Evolutionary conservation across 2,113 vertebrate species (phyloP), one percentile per base, ranked within the genome.

Genomic region (Tachysurus fulvidraco): DNA sequence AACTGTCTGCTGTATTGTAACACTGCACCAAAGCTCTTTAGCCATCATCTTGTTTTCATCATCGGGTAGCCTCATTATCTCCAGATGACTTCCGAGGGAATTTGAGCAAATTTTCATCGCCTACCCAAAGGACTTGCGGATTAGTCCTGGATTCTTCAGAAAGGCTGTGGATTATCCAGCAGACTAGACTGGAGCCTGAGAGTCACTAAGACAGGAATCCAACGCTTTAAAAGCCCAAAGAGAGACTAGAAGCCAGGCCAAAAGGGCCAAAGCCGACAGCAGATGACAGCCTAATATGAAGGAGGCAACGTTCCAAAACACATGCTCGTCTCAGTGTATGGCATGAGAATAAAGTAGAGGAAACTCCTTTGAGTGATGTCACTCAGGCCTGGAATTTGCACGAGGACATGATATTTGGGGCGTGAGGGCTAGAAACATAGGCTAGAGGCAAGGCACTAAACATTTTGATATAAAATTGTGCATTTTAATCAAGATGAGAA

Each of bases 61-160:
- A 36, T 81, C 87, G 13, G 28, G 83, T 36, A 85, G 60, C 60
- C 81, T 88, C 71, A 86, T 87, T 89, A 83, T 88, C 81, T 89
- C 78, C 62, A 65, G 79, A 54, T 25, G 50, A 77, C 57, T 54
- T 87, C 85, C 79, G 62, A 87, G 60, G 78, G 81, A 90, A 88
- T 84, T 87, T 62, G 82, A 69, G 23, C 64, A 74, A 80, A 88
- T 83, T 88, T 87, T 90, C 87, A 88, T 89, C 88, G 14, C 64
- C 59, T 9, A 11, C 50, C 69, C 83, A 80, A 77, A 73, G 79
- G 76, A 74, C 82, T 86, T 41, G 30, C 1, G 60, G 85, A 88
- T 89, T 88, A 88, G 82, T 89, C 62, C 81, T 74, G 81, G 83
- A 86, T 91, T 89, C 77, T 78, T 78, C 36, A 41, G 69, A 88